Conservation (phyloP, 2,797 vertebrate genomes). For the Rhodeus uyekii region DNA sequence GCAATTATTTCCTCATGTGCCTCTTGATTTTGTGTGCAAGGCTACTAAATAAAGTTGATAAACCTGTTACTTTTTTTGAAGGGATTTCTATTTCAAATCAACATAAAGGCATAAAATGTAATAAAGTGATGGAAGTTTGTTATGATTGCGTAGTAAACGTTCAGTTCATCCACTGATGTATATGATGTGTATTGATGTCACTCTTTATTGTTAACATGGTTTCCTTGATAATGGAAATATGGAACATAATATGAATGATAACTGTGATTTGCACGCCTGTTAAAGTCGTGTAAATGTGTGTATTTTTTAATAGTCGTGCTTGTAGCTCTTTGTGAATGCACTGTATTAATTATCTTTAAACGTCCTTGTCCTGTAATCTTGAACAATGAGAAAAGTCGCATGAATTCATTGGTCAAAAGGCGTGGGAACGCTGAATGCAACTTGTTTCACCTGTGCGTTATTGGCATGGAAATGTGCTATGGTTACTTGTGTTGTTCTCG, state of each 20-base stretch:
- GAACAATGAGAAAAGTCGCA: background rate
- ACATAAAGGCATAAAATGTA: background rate
- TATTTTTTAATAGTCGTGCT: background rate
- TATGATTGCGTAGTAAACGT: too few relatives aligned
- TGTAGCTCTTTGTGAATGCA: background rate
- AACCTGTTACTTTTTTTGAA: background rate
- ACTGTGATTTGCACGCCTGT: background rate
- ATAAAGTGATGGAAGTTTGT: too few relatives aligned
- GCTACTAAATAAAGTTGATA: background rate
- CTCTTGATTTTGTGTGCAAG: background rate
- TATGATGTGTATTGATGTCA: background rate
- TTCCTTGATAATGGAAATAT: background rate
- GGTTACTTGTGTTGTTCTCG: slow-evolving; percentile 16
- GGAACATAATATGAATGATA: background rate
- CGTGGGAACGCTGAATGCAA: background rate
- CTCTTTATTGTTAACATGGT: background rate
- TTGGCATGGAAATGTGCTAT: slow-evolving; percentile 23
- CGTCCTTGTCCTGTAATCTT: background rate
- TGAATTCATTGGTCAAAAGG: background rate
- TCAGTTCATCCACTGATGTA: background rate
- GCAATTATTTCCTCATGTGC: too few relatives aligned
- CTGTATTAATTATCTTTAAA: background rate
- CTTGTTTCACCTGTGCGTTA: slow-evolving; percentile 1
- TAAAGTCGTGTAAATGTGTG: background rate
- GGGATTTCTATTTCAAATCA: background rate